Conservation (phyloP, 2,113 vertebrate genomes). For the Boleophthalmus pectinirostris region DNA sequence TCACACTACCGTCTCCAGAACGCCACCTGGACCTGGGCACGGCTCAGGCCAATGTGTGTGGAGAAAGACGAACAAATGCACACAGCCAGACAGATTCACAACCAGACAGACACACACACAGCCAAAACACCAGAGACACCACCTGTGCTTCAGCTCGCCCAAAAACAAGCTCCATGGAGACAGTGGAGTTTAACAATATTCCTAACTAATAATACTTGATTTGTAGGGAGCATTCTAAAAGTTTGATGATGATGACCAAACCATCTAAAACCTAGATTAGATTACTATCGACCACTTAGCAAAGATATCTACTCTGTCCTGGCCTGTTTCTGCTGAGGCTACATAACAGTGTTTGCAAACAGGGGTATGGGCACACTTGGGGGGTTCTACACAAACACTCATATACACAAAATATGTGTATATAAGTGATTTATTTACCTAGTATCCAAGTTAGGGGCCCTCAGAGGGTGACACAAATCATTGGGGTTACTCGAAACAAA, state of each 20-base stretch:
- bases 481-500: too few relatives aligned
- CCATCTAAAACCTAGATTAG: too few relatives aligned
- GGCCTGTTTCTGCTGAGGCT: neutral
- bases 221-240: neutral
- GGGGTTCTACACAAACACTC: too few relatives aligned
- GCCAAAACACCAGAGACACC: constrained; percentile 60
- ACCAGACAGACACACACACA: constrained; percentile 37
- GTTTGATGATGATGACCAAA: too few relatives aligned
- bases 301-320: neutral
- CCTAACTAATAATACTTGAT: neutral
- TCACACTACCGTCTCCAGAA: constrained; percentile 53
- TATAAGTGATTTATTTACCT: too few relatives aligned
- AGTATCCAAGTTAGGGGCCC: too few relatives aligned
- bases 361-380: too few relatives aligned
- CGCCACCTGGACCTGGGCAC: constrained; percentile 68
- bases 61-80: constrained; percentile 14
- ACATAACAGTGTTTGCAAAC: neutral
- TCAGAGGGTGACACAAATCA: too few relatives aligned
- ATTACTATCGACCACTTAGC: too few relatives aligned
- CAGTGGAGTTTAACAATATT: neutral
- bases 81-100: constrained; percentile 44
- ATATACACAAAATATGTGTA: too few relatives aligned
- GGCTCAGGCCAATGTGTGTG: constrained; percentile 19
- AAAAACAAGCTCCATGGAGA: constrained; percentile 14
- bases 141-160: constrained; percentile 52